Evolutionary conservation across 1,140 invertebrate genomes (phyloP).

Genomic region (Drosophila murphyi): DNA sequence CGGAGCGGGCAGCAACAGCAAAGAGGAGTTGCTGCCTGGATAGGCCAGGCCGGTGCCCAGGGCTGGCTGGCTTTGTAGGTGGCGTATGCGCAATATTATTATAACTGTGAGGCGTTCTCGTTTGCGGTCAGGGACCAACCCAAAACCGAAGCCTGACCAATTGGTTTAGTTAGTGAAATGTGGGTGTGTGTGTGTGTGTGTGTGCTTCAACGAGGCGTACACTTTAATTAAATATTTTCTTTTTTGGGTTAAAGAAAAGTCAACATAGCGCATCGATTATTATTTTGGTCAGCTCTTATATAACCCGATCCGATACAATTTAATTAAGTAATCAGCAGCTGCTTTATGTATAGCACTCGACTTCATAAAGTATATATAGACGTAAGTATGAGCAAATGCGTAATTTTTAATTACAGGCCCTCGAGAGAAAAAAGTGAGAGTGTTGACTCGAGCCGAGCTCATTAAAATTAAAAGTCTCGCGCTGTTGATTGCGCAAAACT

Average conservation of each 20-base stretch:
- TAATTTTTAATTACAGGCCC: slow-evolving; percentile 39
- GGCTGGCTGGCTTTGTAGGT: slow-evolving; percentile 66
- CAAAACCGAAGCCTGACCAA: slow-evolving; percentile 67
- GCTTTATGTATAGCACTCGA: not conserved
- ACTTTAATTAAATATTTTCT: slow-evolving; percentile 79
- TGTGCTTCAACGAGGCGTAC: slow-evolving; percentile 56
- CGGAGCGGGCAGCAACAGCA: slow-evolving; percentile 45
- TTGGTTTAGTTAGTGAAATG: slow-evolving; percentile 79
- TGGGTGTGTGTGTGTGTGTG: slow-evolving; percentile 58
- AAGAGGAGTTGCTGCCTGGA: slow-evolving; percentile 65
- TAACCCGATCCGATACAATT: slow-evolving; percentile 42
- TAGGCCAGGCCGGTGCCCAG: slow-evolving; percentile 25
- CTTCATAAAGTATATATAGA: slow-evolving; percentile 15
- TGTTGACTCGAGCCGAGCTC: slow-evolving; percentile 38
- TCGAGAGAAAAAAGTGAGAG: slow-evolving; percentile 55
- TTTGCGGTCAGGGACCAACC: slow-evolving; percentile 80
- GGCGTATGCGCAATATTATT: slow-evolving; percentile 82
- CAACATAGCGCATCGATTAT: slow-evolving; percentile 10
- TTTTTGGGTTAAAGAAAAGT: slow-evolving; percentile 70
- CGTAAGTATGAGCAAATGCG: slow-evolving; percentile 1
- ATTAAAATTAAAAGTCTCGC: slow-evolving; percentile 63
- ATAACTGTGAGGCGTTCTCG: slow-evolving; percentile 74
- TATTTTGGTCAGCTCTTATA: slow-evolving; percentile 40
- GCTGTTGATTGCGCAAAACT: slow-evolving; percentile 37
- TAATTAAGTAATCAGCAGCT: slow-evolving; percentile 41